Percentiles rank a stretch among this genome's conserved stretches.
These are phyloP conservation scores for Bombus terrestris DNA, from an alignment of 1,140 invertebrate genomes.

Conservation along the genomic window DNA sequence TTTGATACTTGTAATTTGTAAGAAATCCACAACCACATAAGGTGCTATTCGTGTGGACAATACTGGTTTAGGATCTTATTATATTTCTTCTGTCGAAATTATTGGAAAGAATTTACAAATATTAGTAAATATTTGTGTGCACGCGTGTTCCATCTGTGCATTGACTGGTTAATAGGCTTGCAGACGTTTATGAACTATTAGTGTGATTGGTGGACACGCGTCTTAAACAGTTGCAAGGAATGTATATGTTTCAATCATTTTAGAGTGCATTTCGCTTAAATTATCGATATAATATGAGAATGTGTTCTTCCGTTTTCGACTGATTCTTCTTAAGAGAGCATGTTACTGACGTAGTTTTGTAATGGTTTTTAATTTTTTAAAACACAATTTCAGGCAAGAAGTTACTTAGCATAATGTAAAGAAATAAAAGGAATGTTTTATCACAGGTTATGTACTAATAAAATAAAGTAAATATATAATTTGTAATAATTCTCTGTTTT, in stretches of 20 bases:
- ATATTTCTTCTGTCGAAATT: background rate
- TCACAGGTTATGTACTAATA: slow-evolving; percentile 27
- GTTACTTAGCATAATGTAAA: slow-evolving; percentile 38
- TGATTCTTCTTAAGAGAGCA: slow-evolving; percentile 23
- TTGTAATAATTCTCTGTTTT: slow-evolving; percentile 29
- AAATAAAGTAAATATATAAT: slow-evolving; percentile 34
- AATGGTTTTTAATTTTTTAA: slow-evolving; percentile 37
- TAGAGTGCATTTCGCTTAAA: slow-evolving; percentile 17
- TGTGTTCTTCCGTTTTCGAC: slow-evolving; percentile 32
- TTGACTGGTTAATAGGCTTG: background rate
- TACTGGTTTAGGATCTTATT: background rate
- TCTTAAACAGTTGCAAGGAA: background rate
- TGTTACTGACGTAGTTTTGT: slow-evolving; percentile 26
- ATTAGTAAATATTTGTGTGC: background rate
- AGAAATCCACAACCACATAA: background rate
- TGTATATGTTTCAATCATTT: slow-evolving; percentile 10
- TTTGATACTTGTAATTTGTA: background rate
- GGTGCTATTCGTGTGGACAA: background rate
- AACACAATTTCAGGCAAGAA: slow-evolving; percentile 36
- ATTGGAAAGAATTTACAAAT: background rate
- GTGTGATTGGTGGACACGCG: background rate
- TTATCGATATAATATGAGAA: slow-evolving; percentile 21
- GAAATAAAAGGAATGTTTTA: slow-evolving; percentile 15
- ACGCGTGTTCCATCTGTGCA: background rate
- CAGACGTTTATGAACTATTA: background rate